Evolutionary conservation across 2,797 vertebrate species (phyloP).

Genomic region (Salarias fasciatus): DNA sequence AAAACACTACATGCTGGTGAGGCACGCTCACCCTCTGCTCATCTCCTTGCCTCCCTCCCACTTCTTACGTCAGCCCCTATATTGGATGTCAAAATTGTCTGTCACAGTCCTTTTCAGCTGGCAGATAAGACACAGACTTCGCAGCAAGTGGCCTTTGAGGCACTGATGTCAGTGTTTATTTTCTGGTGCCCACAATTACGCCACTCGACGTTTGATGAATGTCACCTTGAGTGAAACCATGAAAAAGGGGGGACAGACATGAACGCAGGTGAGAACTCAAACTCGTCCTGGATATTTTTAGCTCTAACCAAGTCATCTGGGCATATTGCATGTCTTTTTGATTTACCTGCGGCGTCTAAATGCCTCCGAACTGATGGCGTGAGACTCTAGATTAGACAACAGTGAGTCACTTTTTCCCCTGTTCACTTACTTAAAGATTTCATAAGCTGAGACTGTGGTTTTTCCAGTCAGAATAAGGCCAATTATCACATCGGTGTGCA

Average conservation of each 20-base stretch:
- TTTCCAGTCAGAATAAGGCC: constrained; percentile 40
- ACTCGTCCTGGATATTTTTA: constrained; percentile 50
- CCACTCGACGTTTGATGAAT: constrained; percentile 54
- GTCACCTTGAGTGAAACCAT: constrained; percentile 63
- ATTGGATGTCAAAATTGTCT: constrained; percentile 67
- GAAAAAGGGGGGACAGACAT: constrained; percentile 54
- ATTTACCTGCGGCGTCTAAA: constrained; percentile 49
- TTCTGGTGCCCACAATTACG: constrained; percentile 58
- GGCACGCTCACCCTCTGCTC: constrained; percentile 16
- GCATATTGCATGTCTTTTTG: constrained; percentile 33
- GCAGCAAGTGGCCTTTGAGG: constrained; percentile 59
- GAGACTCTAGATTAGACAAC: constrained; percentile 50
- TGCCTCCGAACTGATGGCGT: constrained; percentile 39
- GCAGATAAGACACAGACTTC: constrained; percentile 57
- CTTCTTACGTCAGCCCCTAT: constrained; percentile 27
- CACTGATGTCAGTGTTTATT: constrained; percentile 75
- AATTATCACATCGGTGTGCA: constrained; percentile 62
- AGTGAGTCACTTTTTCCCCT: constrained; percentile 33
- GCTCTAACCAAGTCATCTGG: constrained; percentile 23
- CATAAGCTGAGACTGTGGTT: constrained; percentile 31
- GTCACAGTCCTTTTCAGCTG: constrained; percentile 63
- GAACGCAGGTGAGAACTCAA: constrained; percentile 50
- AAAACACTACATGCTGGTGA: constrained; percentile 37
- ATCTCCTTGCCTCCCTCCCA: constrained; percentile 8
- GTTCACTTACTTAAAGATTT: constrained; percentile 36